A percentile compares a stretch with the other conserved stretches of the same genome.
These are phyloP conservation scores for Sinocyclocheilus grahami DNA, from an alignment of 2,113 vertebrate genomes.

Conservation along the genomic window DNA sequence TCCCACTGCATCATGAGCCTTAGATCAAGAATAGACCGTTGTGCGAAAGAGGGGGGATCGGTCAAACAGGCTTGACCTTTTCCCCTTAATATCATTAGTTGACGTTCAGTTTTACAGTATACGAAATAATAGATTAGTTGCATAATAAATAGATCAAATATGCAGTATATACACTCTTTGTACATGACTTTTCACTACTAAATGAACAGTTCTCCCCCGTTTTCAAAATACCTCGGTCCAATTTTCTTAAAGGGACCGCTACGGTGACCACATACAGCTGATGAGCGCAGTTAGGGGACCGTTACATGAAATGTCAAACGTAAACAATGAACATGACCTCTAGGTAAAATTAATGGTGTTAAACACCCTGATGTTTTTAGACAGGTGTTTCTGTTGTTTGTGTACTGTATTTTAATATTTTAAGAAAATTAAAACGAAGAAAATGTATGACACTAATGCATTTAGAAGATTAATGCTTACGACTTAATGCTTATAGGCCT, in stretches of 20 bases:
- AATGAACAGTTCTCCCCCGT: conserved; percentile 47
- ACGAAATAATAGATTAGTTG: accelerated
- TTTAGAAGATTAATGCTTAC: not conserved
- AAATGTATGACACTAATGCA: not conserved
- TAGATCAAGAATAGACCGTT: conserved; percentile 21
- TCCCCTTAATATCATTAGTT: not conserved
- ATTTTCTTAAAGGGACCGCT: conserved; percentile 66
- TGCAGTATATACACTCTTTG: not conserved
- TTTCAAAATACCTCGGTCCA: conserved; percentile 55
- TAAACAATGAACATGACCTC: conserved; percentile 28
- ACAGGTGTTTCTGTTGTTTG: not conserved
- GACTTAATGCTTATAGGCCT: not conserved
- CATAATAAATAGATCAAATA: not conserved
- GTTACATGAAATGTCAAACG: not conserved
- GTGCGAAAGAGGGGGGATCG: not conserved
- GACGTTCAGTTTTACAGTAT: not conserved
- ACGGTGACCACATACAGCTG: conserved; percentile 29
- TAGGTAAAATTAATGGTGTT: not conserved
- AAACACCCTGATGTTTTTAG: not conserved
- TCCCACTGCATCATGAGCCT: conserved; percentile 47
- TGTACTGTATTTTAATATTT: not conserved
- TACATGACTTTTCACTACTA: not conserved
- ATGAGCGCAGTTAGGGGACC: conserved; percentile 19
- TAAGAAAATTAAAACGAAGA: not conserved
- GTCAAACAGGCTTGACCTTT: no score